phyloP scores from a whole-genome alignment of 2,797 vertebrate genomes.

The Semotilus atromaculatus region DNA sequence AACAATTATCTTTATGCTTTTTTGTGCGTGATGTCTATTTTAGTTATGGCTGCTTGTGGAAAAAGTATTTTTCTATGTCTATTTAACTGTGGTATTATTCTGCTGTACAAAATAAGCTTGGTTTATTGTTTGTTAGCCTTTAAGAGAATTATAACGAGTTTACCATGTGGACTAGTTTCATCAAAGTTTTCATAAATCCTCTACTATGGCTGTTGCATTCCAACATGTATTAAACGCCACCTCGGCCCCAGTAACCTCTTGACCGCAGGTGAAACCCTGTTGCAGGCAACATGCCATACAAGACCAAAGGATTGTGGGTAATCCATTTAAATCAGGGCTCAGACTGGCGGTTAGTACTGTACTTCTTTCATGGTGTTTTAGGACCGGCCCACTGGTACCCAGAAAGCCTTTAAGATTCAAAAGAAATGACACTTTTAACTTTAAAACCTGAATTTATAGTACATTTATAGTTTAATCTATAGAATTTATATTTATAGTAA shows the following conservation, averaged over 20 bases:
- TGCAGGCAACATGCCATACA: neutral
- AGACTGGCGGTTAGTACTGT: neutral
- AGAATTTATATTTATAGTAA: too few relatives aligned
- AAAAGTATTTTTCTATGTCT: neutral
- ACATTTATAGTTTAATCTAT: too few relatives aligned
- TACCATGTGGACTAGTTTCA: neutral
- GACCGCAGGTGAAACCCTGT: neutral
- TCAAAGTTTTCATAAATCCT: neutral
- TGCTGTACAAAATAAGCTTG: neutral
- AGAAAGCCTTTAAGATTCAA: neutral
- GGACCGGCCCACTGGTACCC: neutral
- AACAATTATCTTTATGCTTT: neutral
- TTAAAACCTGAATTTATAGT: neutral
- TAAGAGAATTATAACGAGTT: neutral
- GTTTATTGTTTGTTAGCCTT: neutral
- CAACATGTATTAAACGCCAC: neutral
- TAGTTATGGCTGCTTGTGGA: neutral
- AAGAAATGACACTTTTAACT: neutral
- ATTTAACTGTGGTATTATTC: neutral
- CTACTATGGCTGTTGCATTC: neutral
- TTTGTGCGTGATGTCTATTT: slow-evolving; percentile 4
- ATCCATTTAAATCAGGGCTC: slow-evolving; percentile 39
- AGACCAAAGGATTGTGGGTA: slow-evolving; percentile 39
- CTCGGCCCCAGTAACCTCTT: neutral
- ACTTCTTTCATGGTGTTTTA: neutral